A percentile compares a stretch with the other conserved stretches of the same genome.
phyloP scores from a whole-genome alignment of 2,888 invertebrate genomes.

The Tetranychus truncatus region DNA sequence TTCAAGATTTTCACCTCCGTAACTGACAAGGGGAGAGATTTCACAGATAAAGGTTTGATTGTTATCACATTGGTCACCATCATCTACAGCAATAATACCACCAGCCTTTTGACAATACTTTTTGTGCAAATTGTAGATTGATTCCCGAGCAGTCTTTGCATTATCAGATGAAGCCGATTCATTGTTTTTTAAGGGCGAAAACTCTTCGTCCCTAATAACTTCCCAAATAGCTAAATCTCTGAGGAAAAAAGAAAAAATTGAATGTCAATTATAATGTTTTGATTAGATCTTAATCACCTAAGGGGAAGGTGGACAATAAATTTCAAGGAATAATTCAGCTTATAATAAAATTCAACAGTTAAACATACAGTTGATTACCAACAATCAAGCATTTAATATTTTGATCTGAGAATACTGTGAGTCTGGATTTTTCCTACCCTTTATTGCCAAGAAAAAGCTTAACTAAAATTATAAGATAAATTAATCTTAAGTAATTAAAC shows the following conservation, averaged over 20 bases:
- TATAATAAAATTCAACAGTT: too few relatives aligned
- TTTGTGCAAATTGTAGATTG: conserved; percentile 30
- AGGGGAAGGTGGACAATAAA: too few relatives aligned
- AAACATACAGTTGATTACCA: too few relatives aligned
- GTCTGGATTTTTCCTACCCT: too few relatives aligned
- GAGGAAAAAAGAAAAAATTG: conserved; percentile 14
- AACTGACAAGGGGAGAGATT: conserved; percentile 74
- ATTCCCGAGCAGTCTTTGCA: conserved; percentile 56
- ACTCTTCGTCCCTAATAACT: conserved; percentile 73
- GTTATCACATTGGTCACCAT: neutral
- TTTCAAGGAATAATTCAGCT: neutral
- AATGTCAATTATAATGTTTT: neutral
- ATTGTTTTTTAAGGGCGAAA: conserved; percentile 88
- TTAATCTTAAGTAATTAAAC: too few relatives aligned
- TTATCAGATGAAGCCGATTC: conserved; percentile 73
- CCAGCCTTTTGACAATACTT: conserved; percentile 63
- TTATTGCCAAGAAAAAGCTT: too few relatives aligned
- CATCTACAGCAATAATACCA: conserved; percentile 41
- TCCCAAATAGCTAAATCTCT: conserved; percentile 76
- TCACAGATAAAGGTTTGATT: conserved; percentile 41
- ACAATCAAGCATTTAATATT: too few relatives aligned
- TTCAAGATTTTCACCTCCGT: conserved; percentile 67
- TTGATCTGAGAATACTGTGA: too few relatives aligned
- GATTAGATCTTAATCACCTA: too few relatives aligned
- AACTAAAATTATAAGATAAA: too few relatives aligned